Conservation (phyloP, 2,113 vertebrate genomes). For the Tychaedon coryphoeus region DNA sequence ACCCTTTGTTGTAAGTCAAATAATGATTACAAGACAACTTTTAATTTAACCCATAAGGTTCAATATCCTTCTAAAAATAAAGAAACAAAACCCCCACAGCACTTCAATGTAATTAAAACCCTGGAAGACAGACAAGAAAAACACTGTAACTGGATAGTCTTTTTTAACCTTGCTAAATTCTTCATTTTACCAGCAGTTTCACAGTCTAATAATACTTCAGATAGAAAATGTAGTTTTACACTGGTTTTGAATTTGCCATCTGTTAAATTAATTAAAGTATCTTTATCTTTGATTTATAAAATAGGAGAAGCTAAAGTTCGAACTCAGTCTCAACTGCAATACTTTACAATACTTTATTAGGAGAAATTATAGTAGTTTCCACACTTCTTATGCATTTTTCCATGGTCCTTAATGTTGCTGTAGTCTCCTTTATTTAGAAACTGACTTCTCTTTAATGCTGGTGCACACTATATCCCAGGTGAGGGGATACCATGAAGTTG, state of each 20-base stretch:
- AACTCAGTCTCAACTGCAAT: neutral
- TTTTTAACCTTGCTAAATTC: neutral
- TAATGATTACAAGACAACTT: neutral
- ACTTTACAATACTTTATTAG: neutral
- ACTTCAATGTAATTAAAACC: constrained; percentile 18
- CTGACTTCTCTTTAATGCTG: neutral
- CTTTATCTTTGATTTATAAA: neutral
- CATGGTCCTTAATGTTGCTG: rapidly evolving
- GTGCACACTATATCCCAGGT: too few species aligned
- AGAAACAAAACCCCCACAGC: neutral
- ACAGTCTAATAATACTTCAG: neutral
- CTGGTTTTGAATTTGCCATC: constrained; percentile 20
- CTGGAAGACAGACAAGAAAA: neutral
- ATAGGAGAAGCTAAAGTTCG: neutral
- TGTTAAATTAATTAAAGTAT: constrained; percentile 20
- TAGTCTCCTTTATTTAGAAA: neutral
- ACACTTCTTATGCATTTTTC: neutral
- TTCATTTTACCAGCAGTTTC: constrained; percentile 2
- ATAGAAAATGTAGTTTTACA: neutral
- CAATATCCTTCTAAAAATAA: constrained; percentile 24
- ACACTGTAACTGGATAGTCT: neutral
- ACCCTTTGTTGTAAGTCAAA: neutral
- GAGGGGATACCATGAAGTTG: neutral
- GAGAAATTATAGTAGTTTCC: neutral
- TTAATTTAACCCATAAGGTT: neutral